Percentiles rank a stretch among this genome's conserved stretches.
phyloP scores from a whole-genome alignment of 1,140 invertebrate species.

The Heterodera carotae region DNA sequence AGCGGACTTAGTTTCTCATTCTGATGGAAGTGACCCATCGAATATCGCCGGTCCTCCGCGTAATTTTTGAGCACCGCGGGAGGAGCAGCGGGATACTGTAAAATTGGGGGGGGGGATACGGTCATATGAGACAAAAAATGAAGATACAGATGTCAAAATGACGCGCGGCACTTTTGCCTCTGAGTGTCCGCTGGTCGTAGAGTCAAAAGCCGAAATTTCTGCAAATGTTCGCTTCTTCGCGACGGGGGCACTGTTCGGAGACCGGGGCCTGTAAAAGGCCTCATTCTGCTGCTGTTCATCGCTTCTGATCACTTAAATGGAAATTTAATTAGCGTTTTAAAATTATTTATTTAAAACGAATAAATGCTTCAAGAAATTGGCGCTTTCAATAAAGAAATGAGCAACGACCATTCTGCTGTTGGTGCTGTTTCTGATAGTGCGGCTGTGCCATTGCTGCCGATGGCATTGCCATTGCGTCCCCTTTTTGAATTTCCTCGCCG shows the following conservation, averaged over 20 bases:
- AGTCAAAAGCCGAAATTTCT: neutral
- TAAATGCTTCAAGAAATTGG: neutral
- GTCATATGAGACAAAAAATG: neutral
- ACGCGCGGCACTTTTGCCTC: neutral
- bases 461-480: neutral
- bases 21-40: neutral
- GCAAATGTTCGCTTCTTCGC: neutral
- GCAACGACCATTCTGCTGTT: neutral
- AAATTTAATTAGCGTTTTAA: no score
- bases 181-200: neutral
- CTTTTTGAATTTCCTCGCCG: neutral
- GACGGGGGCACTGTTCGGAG: neutral
- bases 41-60: neutral
- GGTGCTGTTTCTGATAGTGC: neutral
- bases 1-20: neutral
- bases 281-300: neutral
- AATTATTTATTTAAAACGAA: neutral
- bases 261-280: neutral
- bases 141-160: neutral
- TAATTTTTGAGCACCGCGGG: conserved; percentile 1
- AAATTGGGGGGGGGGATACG: neutral
- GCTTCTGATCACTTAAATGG: neutral
- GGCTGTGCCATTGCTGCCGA: neutral
- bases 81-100: conserved; percentile 8
- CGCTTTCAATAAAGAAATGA: neutral